Base-by-base conservation (phyloP, 2,113 vertebrate species). In the Sapayoa aenigma region DNA sequence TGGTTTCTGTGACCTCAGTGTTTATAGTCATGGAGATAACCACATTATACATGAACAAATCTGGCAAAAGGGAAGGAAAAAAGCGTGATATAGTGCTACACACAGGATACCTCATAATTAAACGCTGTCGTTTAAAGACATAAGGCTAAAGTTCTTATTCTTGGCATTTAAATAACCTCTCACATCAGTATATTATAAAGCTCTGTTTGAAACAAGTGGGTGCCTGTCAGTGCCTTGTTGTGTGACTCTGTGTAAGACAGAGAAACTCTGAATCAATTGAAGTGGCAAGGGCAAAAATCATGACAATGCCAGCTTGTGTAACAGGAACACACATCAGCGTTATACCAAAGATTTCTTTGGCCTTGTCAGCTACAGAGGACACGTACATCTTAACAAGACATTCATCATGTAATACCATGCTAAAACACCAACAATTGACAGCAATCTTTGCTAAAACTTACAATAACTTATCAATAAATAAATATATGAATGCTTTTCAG, bases 131-230 rank as follows among this genome's bases (percentile, higher is more conserved):
- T 67, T 91, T 93, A 77, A 94, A 92, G 81, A 46, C 37, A 59
- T 60, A 44, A 87, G 39, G 60, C 74, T 78, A 55, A 73, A 89
- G 67, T 90, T 93, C 80, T 73, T 93, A 53, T 18, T 80, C 47
- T 53, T 83, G 67, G 63, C 47, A 86, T 92, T 92, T 90, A 93
- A 93, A 94, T 88, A 94, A 90, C 87, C 71, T 83, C 62, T 93
- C 39, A 89, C 72, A 93, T 25, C 67, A 90, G 49, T 72, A 91
- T 83, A 94, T 85, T 83, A 79, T 60, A 87, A 87, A 87, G 68
- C 71, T 89, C 11, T 71, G 63, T 87, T 46, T 75, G 75, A 94
- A 90, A 77, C 35, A 91, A 73, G 74, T 46, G 42, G 41, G 22
- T 58, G 39, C 42, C 44, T 91, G 50, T 78, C 63, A 77, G 42